Evolutionary conservation across 2,113 vertebrate genomes (phyloP).

Genomic region (Clarias gariepinus): DNA sequence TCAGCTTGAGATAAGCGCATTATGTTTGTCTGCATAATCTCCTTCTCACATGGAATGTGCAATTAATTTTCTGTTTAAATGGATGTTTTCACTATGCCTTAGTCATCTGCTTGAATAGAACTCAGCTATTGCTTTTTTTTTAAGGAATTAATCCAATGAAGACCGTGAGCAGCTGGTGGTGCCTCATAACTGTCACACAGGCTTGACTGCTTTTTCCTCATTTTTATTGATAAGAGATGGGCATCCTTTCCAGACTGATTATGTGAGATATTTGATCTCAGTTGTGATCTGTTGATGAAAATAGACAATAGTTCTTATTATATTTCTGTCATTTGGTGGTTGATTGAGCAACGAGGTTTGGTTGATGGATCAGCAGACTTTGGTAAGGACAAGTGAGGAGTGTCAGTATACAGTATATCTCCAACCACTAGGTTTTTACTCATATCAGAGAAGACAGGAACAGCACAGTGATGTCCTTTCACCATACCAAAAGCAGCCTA

Average conservation of each 20-base stretch:
- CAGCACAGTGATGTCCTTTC: background rate
- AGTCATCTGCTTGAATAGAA: constrained; percentile 18
- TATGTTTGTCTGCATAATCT: background rate
- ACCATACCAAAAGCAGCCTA: background rate
- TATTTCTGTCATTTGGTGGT: background rate
- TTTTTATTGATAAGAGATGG: background rate
- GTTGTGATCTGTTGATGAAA: background rate
- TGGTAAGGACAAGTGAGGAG: background rate
- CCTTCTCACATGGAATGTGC: background rate
- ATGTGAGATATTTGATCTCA: background rate
- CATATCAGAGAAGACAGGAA: background rate
- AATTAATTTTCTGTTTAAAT: constrained; percentile 4
- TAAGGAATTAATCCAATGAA: constrained; percentile 25
- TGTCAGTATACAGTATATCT: background rate
- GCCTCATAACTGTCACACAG: background rate
- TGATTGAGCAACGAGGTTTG: background rate
- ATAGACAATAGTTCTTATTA: background rate
- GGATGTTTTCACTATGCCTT: background rate
- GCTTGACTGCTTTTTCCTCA: background rate
- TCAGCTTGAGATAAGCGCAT: background rate
- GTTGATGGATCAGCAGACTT: background rate
- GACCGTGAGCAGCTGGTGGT: background rate
- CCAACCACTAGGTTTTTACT: background rate
- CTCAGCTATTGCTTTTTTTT: background rate
- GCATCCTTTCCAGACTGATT: constrained; percentile 8